These are phyloP conservation scores for Leptinotarsa rubiginosa DNA, from an alignment of 2,888 invertebrate genomes.

Conservation along the genomic window DNA sequence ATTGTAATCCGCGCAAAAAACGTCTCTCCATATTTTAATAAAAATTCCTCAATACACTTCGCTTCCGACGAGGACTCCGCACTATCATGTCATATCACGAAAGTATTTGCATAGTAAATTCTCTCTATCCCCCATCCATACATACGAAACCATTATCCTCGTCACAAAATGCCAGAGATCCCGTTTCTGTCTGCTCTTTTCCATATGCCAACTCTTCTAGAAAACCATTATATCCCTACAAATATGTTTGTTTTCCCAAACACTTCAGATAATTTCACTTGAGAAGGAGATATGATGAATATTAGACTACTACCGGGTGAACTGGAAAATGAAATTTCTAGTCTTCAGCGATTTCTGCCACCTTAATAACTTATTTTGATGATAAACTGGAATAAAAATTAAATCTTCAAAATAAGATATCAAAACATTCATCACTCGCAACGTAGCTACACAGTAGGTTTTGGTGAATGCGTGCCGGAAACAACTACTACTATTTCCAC, in stretches of 20 bases:
- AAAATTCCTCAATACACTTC: constrained; percentile 18
- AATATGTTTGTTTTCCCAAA: constrained; percentile 8
- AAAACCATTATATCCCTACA: constrained; percentile 4
- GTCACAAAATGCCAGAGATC: constrained; percentile 2
- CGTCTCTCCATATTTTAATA: constrained; percentile 20
- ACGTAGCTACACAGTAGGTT: too few species aligned
- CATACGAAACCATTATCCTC: constrained; percentile 18
- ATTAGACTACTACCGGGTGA: neutral
- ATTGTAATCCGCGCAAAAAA: constrained; percentile 14
- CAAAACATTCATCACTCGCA: too few species aligned
- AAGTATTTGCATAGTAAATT: constrained; percentile 21
- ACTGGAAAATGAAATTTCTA: too few species aligned
- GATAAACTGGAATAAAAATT: too few species aligned
- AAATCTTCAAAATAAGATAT: too few species aligned
- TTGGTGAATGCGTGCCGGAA: too few species aligned
- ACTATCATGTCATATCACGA: constrained; percentile 7
- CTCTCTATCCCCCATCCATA: constrained; percentile 13
- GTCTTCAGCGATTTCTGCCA: too few species aligned
- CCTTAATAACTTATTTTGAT: too few species aligned
- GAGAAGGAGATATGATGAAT: neutral
- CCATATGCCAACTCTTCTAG: neutral
- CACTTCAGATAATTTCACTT: constrained; percentile 2
- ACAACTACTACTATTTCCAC: too few species aligned
- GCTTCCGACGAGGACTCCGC: constrained; percentile 13
- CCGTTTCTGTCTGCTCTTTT: constrained; percentile 4